These are phyloP conservation scores for Trichopoda pennipes DNA, from an alignment of 2,888 invertebrate genomes.

Conservation along the genomic window DNA sequence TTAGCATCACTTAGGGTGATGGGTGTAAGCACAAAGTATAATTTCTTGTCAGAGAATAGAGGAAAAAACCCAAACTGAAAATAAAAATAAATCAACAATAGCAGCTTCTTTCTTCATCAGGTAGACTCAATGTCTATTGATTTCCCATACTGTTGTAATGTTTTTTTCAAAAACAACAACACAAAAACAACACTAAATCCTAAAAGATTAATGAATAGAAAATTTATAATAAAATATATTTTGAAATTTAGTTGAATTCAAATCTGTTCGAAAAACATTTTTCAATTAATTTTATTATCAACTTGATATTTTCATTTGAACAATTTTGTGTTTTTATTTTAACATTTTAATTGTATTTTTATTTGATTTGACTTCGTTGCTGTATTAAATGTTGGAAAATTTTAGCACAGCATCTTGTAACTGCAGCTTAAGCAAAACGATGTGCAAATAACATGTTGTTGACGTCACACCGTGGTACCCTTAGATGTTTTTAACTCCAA, in stretches of 20 bases:
- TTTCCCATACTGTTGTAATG: conserved; percentile 48
- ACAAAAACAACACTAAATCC: background rate
- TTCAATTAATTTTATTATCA: conserved; percentile 52
- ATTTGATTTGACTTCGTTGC: conserved; percentile 17
- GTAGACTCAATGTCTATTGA: conserved; percentile 51
- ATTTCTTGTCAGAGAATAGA: conserved; percentile 59
- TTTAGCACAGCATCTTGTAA: conserved; percentile 46
- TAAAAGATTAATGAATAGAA: conserved; percentile 57
- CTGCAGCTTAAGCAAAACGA: conserved; percentile 17
- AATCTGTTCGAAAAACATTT: conserved; percentile 37
- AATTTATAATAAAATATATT: conserved; percentile 41
- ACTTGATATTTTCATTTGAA: conserved; percentile 62
- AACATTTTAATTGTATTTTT: conserved; percentile 38
- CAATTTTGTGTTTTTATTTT: conserved; percentile 39
- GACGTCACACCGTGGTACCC: no score
- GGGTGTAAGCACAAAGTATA: conserved; percentile 61
- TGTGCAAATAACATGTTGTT: conserved; percentile 50
- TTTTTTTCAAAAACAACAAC: background rate
- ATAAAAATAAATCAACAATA: conserved; percentile 26
- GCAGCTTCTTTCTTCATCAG: conserved; percentile 24
- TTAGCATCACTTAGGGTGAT: conserved; percentile 55
- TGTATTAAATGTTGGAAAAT: conserved; percentile 23
- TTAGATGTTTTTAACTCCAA: no score
- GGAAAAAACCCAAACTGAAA: conserved; percentile 26
- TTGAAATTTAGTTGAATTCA: conserved; percentile 37